phyloP scores from a whole-genome alignment of 2,113 vertebrate species.

The Psammodynastes pulverulentus region DNA sequence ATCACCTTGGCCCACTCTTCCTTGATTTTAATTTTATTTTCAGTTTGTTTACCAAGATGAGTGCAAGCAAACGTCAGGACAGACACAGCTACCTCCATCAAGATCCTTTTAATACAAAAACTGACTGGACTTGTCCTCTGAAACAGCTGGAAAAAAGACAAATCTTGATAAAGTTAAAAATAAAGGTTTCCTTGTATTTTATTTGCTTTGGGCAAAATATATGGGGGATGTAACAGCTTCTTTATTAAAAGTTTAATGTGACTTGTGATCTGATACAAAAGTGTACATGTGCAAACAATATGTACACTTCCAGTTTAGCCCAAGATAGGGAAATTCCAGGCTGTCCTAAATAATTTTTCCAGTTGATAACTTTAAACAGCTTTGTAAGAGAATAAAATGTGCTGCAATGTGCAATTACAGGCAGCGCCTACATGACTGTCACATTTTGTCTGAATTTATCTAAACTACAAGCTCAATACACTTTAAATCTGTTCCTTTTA shows the following conservation, averaged over 20 bases:
- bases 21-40: constrained; percentile 73
- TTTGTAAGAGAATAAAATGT: background rate
- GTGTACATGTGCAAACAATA: background rate
- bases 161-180: constrained; percentile 73
- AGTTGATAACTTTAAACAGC: background rate
- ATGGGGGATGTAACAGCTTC: background rate
- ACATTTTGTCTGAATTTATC: background rate
- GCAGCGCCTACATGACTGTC: background rate
- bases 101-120: constrained; percentile 82
- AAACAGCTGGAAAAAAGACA: constrained; percentile 59
- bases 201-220: constrained; percentile 38
- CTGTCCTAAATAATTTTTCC: background rate
- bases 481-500: background rate
- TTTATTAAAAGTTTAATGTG: background rate
- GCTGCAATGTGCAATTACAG: background rate
- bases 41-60: constrained; percentile 73
- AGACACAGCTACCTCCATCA: constrained; percentile 83
- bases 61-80: constrained; percentile 72
- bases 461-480: background rate
- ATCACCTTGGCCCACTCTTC: constrained; percentile 56
- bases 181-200: constrained; percentile 83
- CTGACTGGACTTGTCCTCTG: constrained; percentile 77
- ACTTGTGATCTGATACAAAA: background rate
- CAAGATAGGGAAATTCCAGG: background rate
- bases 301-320: background rate